Evolutionary conservation across 2,797 vertebrate species (phyloP).

Genomic region (Hybognathus amarus): DNA sequence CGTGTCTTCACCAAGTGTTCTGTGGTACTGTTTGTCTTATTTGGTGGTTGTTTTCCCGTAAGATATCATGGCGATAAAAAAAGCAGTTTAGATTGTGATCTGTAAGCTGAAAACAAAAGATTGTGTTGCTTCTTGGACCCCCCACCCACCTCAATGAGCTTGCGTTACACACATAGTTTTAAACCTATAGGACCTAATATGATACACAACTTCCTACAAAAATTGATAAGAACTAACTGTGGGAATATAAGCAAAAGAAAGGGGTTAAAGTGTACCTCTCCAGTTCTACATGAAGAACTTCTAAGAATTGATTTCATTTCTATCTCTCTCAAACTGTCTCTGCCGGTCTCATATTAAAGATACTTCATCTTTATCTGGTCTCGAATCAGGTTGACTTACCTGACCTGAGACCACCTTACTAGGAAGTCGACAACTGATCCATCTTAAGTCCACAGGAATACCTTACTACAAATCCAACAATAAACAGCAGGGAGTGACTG

Average conservation of each 20-base stretch:
- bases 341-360: background rate
- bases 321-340: background rate
- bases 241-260: background rate
- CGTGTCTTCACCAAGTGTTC: background rate
- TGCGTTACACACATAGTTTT: too few relatives aligned
- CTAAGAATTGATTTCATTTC: background rate
- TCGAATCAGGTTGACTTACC: background rate
- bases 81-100: background rate
- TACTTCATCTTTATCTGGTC: constrained; percentile 1
- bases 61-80: background rate
- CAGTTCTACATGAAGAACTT: background rate
- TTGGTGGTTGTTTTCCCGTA: background rate
- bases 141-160: too few relatives aligned
- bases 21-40: background rate
- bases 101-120: background rate
- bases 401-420: background rate
- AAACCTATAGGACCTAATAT: too few relatives aligned
- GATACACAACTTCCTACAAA: background rate
- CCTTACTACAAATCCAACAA: constrained; percentile 15
- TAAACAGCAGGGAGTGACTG: constrained; percentile 10
- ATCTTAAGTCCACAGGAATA: constrained; percentile 17
- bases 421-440: constrained; percentile 1
- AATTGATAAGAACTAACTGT: background rate
- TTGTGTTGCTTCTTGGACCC: too few relatives aligned
- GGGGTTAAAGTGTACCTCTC: background rate